phyloP scores from a whole-genome alignment of 2,888 invertebrate species.

The Cantharis flavilabris region DNA sequence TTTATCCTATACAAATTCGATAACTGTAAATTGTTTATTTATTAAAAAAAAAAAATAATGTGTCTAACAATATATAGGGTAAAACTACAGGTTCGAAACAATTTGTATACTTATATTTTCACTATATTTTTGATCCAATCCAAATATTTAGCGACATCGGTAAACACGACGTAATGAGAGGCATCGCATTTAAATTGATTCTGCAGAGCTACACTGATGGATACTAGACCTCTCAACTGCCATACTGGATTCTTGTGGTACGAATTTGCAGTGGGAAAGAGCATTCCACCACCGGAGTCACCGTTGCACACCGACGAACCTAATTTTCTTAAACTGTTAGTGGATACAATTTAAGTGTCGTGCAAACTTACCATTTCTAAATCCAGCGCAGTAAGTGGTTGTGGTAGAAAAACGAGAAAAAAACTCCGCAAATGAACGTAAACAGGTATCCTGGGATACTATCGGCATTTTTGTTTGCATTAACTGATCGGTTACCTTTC shows the following conservation, averaged over 20 bases:
- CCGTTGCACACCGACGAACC: constrained; percentile 63
- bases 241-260: constrained; percentile 40
- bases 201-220: constrained; percentile 62
- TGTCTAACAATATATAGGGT: too few species aligned
- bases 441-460: constrained; percentile 62
- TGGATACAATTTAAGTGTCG: neutral
- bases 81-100: too few species aligned
- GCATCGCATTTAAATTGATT: constrained; percentile 64
- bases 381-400: constrained; percentile 11
- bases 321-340: constrained; percentile 31
- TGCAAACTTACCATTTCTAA: constrained; percentile 9
- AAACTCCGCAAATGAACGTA: constrained; percentile 63
- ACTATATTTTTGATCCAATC: constrained; percentile 48
- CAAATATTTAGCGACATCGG: constrained; percentile 63
- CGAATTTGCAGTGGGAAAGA: constrained; percentile 44
- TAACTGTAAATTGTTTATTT: too few species aligned
- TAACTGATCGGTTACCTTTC: constrained; percentile 60
- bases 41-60: too few species aligned
- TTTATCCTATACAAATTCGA: too few species aligned
- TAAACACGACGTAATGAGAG: constrained; percentile 64
- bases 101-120: too few species aligned
- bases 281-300: constrained; percentile 55
- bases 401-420: constrained; percentile 61
- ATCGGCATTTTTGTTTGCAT: constrained; percentile 65
- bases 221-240: constrained; percentile 60